Base-by-base conservation (phyloP, 2,113 vertebrate genomes). In the Maccullochella peelii region DNA sequence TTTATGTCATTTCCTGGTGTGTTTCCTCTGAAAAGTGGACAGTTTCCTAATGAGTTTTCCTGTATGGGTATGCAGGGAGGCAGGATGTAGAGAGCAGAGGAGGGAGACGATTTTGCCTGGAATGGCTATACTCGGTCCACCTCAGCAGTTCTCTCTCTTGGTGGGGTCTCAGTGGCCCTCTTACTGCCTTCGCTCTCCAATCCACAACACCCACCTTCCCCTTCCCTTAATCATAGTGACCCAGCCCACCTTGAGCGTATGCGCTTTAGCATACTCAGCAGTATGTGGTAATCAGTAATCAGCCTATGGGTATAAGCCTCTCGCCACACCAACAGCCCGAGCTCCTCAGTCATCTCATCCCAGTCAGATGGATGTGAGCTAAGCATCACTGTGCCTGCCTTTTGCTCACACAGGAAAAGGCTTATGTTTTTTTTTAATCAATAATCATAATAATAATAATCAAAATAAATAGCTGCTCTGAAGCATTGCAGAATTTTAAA, bases 271-370 rank as follows among this genome's bases (percentile, higher is more conserved):
- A 78, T 86, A 84, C 90, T 94, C 93, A 94, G 93, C 92, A 93
- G 78, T 92, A 75, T 69, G 84, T 47, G 80, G 89, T 92, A 91
- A 94, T 94, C 91, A 89, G 92, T 93, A 93, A 93, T 95, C 93
- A 94, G 93, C 92, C 93, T 92, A 92, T 90, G 62, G 77, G 86
- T 85, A 79, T 94, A 92, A 93, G 91, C 93, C 83, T 86, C 70
- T 89, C 88, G 52, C 63, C 40, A 65, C 58, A 68, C 68, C 73
- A 78, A 54, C 83, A 80, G 72, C 25, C n/a, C 20, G 0, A 33
- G 49, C 82, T 90, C 61, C 83, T 82, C 84, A 67, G 79, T 84
- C 87, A 86, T 74, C 81, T 75, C 73, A 88, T 86, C 75, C 65
- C 55, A 82, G 80, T 77, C 63, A 61, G 50, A 83, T 25, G 47